Conservation (phyloP, 1,140 invertebrate species). For the Papilio machaon region DNA sequence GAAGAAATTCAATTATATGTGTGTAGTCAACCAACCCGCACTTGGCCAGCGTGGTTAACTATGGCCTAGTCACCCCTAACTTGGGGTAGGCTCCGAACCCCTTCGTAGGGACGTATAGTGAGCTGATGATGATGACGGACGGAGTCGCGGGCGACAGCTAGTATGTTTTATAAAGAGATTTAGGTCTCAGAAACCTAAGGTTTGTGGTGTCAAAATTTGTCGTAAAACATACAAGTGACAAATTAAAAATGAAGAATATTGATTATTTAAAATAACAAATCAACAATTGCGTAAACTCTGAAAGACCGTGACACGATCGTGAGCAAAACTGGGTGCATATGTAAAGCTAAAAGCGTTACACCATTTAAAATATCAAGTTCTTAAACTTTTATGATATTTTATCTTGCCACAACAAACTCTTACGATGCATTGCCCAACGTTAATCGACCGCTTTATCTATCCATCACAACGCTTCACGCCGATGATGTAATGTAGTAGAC, state of each 20-base stretch:
- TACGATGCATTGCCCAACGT: slow-evolving; percentile 29
- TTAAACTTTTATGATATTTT: slow-evolving; percentile 12
- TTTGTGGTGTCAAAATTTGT: background rate
- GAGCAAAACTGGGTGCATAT: background rate
- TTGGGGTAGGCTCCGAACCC: too few species aligned
- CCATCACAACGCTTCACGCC: slow-evolving; percentile 30
- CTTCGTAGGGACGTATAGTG: too few species aligned
- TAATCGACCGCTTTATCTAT: slow-evolving; percentile 36
- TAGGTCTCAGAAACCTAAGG: too few species aligned
- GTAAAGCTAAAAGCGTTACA: background rate
- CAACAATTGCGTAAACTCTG: background rate
- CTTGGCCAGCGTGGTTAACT: too few species aligned
- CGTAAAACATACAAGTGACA: background rate
- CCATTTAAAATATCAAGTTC: background rate
- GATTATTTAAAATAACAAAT: background rate
- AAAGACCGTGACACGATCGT: background rate
- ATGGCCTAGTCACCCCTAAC: too few species aligned
- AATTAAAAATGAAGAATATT: background rate
- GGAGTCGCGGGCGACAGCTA: too few species aligned
- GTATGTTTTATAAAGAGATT: too few species aligned
- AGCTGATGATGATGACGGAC: too few species aligned
- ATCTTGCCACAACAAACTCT: slow-evolving; percentile 31
- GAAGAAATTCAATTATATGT: too few species aligned
- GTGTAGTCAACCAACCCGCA: too few species aligned
- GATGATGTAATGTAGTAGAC: slow-evolving; percentile 36